Percentiles rank a stretch among this genome's conserved stretches.
phyloP scores from a whole-genome alignment of 2,888 invertebrate species.

The Chesias legatella region DNA sequence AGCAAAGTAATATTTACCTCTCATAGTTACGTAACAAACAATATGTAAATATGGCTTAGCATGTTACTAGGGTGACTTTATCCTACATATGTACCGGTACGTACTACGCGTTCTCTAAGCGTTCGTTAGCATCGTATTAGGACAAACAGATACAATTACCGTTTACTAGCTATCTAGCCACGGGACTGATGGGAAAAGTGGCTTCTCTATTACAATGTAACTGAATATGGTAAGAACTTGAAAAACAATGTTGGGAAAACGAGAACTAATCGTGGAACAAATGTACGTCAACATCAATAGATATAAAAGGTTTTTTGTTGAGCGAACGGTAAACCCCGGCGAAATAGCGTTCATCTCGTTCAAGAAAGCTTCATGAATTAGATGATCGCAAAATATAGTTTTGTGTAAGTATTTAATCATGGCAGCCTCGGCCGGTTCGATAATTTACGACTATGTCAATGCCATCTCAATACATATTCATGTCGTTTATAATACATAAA shows the following conservation, averaged over 20 bases:
- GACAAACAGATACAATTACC: constrained; percentile 49
- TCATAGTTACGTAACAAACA: no score
- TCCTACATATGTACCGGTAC: not conserved
- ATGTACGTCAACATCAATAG: constrained; percentile 2
- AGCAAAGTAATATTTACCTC: no score
- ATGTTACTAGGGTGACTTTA: not conserved
- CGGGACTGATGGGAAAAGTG: constrained; percentile 18
- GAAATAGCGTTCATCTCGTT: not conserved
- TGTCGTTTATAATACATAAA: no score
- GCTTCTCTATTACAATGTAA: constrained; percentile 24
- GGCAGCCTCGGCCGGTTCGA: no score
- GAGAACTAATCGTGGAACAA: constrained; percentile 7
- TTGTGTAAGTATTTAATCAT: no score
- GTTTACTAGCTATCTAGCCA: constrained; percentile 10
- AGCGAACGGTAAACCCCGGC: constrained; percentile 5
- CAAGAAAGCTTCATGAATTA: not conserved
- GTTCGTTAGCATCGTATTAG: constrained; percentile 49
- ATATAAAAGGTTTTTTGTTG: constrained; percentile 5
- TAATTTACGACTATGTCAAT: no score
- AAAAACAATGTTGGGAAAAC: constrained; percentile 15
- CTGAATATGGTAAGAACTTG: constrained; percentile 8
- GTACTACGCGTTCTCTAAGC: constrained; percentile 3
- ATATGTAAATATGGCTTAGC: no score
- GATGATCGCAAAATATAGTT: no score
- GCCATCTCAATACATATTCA: no score